Evolutionary conservation across 1,140 invertebrate genomes (phyloP).

Genomic region (Caenorhabditis tropicalis): DNA sequence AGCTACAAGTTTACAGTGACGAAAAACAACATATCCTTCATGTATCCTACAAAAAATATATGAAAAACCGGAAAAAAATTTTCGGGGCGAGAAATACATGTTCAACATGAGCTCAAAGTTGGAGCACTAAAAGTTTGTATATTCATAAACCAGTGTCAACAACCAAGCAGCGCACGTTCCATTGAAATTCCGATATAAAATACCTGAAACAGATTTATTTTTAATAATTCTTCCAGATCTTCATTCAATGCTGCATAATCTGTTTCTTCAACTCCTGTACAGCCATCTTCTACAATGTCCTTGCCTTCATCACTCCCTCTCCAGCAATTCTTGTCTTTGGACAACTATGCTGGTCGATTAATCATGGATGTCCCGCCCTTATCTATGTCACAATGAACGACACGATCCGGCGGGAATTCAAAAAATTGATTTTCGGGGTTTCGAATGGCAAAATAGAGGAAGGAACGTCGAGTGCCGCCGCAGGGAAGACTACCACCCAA

Average conservation of each 20-base stretch:
- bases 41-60: too few relatives aligned
- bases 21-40: too few relatives aligned
- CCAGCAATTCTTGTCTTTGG: conserved; percentile 42
- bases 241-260: conserved; percentile 49
- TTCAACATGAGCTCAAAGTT: too few relatives aligned
- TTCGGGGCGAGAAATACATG: too few relatives aligned
- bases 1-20: too few relatives aligned
- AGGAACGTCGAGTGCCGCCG: neutral
- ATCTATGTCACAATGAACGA: conserved; percentile 43
- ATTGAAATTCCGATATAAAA: too few relatives aligned
- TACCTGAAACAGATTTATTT: neutral
- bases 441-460: neutral
- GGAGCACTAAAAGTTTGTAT: too few relatives aligned
- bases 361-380: conserved; percentile 44
- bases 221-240: neutral
- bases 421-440: neutral
- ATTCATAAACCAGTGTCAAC: too few relatives aligned
- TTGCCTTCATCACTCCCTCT: conserved; percentile 33
- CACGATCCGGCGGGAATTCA: conserved; percentile 23
- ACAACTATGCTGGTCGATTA: conserved; percentile 45
- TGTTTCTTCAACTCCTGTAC: conserved; percentile 48
- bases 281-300: conserved; percentile 44
- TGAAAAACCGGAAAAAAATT: too few relatives aligned
- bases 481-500: neutral
- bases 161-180: too few relatives aligned